A percentile compares a stretch with the other conserved stretches of the same genome.
phyloP scores from a whole-genome alignment of 2,113 vertebrate genomes.

The Myxocyprinus asiaticus region DNA sequence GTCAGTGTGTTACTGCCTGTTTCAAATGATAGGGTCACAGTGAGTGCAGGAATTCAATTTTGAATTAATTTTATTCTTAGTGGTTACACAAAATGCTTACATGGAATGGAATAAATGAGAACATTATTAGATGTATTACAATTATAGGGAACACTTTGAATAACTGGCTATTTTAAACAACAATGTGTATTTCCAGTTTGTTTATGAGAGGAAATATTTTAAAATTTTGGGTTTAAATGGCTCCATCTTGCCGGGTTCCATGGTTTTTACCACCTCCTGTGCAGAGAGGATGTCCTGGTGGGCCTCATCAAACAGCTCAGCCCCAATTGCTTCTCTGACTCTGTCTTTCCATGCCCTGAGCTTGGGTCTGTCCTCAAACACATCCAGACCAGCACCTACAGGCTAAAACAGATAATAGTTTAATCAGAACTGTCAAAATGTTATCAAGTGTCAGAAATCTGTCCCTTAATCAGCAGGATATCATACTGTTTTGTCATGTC shows the following conservation, averaged over 20 bases:
- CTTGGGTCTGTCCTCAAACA: conserved; percentile 73
- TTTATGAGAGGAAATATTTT: conserved; percentile 70
- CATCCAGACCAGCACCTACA: conserved; percentile 73
- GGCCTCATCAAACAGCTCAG: conserved; percentile 73
- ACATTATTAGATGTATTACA: too few relatives aligned
- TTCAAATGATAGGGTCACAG: too few relatives aligned
- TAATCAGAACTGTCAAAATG: not conserved
- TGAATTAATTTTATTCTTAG: not conserved
- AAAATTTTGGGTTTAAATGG: conserved; percentile 66
- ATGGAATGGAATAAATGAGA: not conserved
- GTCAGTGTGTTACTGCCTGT: too few relatives aligned
- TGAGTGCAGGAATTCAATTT: not conserved
- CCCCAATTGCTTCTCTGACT: conserved; percentile 68
- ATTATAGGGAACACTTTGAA: too few relatives aligned
- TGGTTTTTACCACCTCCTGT: conserved; percentile 55
- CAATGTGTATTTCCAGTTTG: not conserved
- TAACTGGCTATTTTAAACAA: not conserved
- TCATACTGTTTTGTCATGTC: not conserved
- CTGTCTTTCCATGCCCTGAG: conserved; percentile 75
- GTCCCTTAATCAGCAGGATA: not conserved
- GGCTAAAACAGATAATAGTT: conserved; percentile 67
- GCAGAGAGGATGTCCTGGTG: conserved; percentile 65
- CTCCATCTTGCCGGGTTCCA: conserved; percentile 62
- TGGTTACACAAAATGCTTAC: not conserved
- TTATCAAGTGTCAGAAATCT: too few relatives aligned